Evolutionary conservation across 2,113 vertebrate genomes (phyloP).

Genomic region (Mobula birostris): DNA sequence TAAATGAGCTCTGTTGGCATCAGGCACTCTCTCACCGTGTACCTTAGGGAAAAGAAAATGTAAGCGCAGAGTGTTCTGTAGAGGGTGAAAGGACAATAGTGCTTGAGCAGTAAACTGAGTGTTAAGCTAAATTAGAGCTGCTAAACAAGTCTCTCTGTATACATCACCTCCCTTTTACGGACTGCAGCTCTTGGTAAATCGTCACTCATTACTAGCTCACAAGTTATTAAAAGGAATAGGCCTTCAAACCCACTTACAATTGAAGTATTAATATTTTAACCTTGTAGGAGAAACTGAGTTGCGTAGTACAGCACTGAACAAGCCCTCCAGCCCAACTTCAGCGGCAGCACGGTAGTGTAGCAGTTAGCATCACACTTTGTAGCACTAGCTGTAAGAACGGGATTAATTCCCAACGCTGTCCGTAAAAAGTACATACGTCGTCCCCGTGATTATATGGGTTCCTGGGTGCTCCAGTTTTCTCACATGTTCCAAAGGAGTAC

Average conservation of each 20-base stretch:
- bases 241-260: background rate
- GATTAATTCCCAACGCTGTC: too few species aligned
- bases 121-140: background rate
- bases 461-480: too few species aligned
- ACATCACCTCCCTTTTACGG: background rate
- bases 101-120: background rate
- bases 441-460: too few species aligned
- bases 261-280: background rate
- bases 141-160: background rate
- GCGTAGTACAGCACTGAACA: too few species aligned
- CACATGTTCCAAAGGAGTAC: too few species aligned
- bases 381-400: too few species aligned
- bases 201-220: background rate
- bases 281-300: background rate
- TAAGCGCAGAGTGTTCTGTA: background rate
- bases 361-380: too few species aligned
- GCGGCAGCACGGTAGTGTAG: too few species aligned
- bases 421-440: too few species aligned
- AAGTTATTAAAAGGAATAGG: background rate
- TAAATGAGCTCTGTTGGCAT: background rate
- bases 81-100: constrained; percentile 3
- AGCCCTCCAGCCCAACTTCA: too few species aligned
- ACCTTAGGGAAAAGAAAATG: constrained; percentile 12
- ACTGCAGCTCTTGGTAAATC: background rate
- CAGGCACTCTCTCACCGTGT: background rate